Percentiles rank a stretch among this genome's conserved stretches.
These are phyloP conservation scores for Cryptocephalus primarius DNA, from an alignment of 2,888 invertebrate genomes.

Conservation along the genomic window DNA sequence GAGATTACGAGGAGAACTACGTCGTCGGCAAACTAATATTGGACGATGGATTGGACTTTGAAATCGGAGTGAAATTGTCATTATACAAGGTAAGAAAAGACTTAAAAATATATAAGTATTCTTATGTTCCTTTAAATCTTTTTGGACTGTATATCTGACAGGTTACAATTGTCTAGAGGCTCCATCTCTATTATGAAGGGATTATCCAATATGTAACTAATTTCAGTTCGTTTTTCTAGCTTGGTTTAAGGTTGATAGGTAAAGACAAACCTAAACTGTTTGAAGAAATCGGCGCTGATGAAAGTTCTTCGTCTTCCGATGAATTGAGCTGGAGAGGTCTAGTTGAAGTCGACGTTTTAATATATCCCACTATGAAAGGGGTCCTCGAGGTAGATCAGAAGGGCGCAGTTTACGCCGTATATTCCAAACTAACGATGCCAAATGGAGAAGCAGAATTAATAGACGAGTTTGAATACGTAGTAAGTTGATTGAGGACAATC, in stretches of 20 bases:
- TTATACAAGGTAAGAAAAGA: slow-evolving; percentile 45
- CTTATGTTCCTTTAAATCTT: too few relatives aligned
- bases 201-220: background rate
- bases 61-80: slow-evolving; percentile 57
- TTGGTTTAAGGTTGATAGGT: slow-evolving; percentile 34
- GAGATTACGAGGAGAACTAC: slow-evolving; percentile 67
- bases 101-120: too few relatives aligned
- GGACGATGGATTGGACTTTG: slow-evolving; percentile 54
- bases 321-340: slow-evolving; percentile 44
- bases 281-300: slow-evolving; percentile 32
- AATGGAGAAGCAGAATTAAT: slow-evolving; percentile 44
- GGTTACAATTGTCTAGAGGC: too few relatives aligned
- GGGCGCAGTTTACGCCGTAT: slow-evolving; percentile 44
- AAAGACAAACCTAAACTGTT: slow-evolving; percentile 32
- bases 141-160: too few relatives aligned
- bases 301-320: slow-evolving; percentile 31
- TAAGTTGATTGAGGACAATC: slow-evolving; percentile 28
- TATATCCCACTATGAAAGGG: slow-evolving; percentile 47
- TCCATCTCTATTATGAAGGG: too few relatives aligned
- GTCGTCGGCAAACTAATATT: slow-evolving; percentile 60
- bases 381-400: slow-evolving; percentile 45
- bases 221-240: slow-evolving; percentile 19
- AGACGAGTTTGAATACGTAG: slow-evolving; percentile 46
- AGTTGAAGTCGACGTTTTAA: slow-evolving; percentile 44
- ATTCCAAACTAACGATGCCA: slow-evolving; percentile 42